These are phyloP conservation scores for Myopa tessellatipennis DNA, from an alignment of 2,888 invertebrate species.

Conservation along the genomic window DNA sequence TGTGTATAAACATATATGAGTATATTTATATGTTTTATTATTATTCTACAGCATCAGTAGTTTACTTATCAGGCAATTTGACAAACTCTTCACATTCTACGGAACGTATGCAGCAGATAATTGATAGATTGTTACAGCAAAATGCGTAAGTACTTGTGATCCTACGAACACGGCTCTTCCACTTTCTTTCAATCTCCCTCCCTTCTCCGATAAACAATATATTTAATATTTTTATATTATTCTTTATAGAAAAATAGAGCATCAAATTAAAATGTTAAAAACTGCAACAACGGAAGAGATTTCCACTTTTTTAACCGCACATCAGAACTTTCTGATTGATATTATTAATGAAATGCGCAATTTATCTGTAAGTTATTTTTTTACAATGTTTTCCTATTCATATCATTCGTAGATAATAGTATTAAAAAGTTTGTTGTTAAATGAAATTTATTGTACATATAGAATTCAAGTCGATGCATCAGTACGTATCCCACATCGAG, in stretches of 20 bases:
- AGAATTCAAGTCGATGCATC: conserved; percentile 47
- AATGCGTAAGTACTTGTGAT: conserved; percentile 56
- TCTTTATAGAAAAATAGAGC: conserved; percentile 59
- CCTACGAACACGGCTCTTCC: no score
- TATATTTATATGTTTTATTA: not conserved
- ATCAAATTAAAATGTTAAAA: conserved; percentile 55
- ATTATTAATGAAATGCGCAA: conserved; percentile 65
- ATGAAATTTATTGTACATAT: not conserved
- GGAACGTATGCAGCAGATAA: conserved; percentile 61
- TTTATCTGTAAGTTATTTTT: conserved; percentile 57
- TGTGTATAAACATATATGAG: no score
- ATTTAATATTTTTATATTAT: not conserved
- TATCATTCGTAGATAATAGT: not conserved
- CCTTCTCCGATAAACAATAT: not conserved
- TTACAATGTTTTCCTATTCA: not conserved
- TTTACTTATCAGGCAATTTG: conserved; percentile 52
- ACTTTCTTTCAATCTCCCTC: not conserved
- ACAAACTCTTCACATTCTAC: conserved; percentile 56
- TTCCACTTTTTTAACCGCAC: conserved; percentile 60
- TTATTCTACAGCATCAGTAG: conserved; percentile 53
- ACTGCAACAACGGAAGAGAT: conserved; percentile 59
- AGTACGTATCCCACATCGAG: conserved; percentile 57
- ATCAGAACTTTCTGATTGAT: conserved; percentile 60
- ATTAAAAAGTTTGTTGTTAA: not conserved
- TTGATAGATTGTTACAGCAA: conserved; percentile 59